Evolutionary conservation across 2,888 invertebrate species (phyloP).

Genomic region (Morpho deidamia): DNA sequence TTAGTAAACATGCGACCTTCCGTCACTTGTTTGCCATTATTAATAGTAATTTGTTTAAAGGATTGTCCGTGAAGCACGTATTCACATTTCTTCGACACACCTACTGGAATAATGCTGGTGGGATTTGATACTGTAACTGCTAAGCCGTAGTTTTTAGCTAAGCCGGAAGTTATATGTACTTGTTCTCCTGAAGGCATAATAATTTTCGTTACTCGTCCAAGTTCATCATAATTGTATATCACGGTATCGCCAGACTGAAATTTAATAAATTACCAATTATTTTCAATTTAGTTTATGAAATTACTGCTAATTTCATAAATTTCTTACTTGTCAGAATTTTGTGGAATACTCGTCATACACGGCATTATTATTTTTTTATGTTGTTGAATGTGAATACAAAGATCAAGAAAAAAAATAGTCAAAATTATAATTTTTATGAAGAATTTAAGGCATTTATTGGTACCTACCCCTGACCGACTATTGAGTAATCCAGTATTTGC

Average conservation of each 20-base stretch:
- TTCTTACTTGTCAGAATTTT: too few relatives aligned
- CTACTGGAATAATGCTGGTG: constrained; percentile 71
- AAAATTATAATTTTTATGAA: constrained; percentile 1
- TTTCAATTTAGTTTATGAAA: not conserved
- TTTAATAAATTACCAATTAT: constrained; percentile 16
- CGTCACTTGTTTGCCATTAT: constrained; percentile 84
- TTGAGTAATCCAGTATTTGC: constrained; percentile 91
- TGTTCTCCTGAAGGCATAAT: constrained; percentile 95
- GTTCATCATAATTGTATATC: constrained; percentile 93
- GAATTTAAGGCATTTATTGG: not conserved
- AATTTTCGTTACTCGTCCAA: constrained; percentile 91
- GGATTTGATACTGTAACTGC: constrained; percentile 83
- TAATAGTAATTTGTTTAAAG: constrained; percentile 82
- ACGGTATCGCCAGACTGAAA: constrained; percentile 89
- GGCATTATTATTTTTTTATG: too few relatives aligned
- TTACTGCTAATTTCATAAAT: too few relatives aligned
- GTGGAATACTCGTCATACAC: too few relatives aligned
- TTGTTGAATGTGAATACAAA: too few relatives aligned
- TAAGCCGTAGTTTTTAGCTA: constrained; percentile 87
- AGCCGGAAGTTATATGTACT: constrained; percentile 86
- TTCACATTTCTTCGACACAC: constrained; percentile 77
- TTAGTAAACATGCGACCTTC: constrained; percentile 88
- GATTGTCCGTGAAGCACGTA: constrained; percentile 81
- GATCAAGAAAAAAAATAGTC: too few relatives aligned
- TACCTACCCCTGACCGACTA: constrained; percentile 87